phyloP scores from a whole-genome alignment of 2,113 vertebrate genomes.

The Oncorhynchus nerka region DNA sequence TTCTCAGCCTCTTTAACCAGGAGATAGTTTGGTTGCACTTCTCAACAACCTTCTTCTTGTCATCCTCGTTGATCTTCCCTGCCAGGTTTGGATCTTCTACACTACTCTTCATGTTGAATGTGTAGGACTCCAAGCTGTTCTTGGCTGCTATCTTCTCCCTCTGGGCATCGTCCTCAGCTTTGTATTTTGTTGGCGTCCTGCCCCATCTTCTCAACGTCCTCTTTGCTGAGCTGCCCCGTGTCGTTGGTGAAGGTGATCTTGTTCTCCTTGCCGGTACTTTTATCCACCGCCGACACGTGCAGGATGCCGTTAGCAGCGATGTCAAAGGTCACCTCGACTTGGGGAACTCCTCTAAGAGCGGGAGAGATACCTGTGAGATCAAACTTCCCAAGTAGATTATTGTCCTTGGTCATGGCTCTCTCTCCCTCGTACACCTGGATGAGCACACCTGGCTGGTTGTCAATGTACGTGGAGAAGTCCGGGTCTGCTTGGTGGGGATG shows the following conservation, averaged over 20 bases:
- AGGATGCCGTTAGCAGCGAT: background rate
- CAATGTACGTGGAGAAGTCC: slow-evolving; percentile 67
- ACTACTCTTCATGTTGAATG: slow-evolving; percentile 64
- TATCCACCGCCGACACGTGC: no score
- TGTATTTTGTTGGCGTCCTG: slow-evolving; percentile 67
- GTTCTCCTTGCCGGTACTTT: no score
- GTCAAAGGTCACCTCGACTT: slow-evolving; percentile 67
- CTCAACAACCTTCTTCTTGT: slow-evolving; percentile 58
- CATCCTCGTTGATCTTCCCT: slow-evolving; percentile 63
- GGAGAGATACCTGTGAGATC: slow-evolving; percentile 63
- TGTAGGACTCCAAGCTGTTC: slow-evolving; percentile 62
- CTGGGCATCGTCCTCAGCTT: slow-evolving; percentile 60
- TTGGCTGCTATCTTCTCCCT: slow-evolving; percentile 61
- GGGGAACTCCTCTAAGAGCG: slow-evolving; percentile 54
- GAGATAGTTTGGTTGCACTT: slow-evolving; percentile 65
- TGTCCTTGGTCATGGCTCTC: slow-evolving; percentile 70
- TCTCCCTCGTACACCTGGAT: slow-evolving; percentile 69
- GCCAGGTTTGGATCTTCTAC: slow-evolving; percentile 60
- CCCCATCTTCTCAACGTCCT: slow-evolving; percentile 67
- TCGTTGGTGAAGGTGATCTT: no score
- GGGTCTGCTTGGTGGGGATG: slow-evolving; percentile 68
- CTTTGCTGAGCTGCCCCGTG: slow-evolving; percentile 64
- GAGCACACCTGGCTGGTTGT: slow-evolving; percentile 67
- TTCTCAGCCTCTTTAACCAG: slow-evolving; percentile 69
- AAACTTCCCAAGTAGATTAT: slow-evolving; percentile 70